Percentiles rank a stretch among this genome's conserved stretches.
These are phyloP conservation scores for Drosophila atripex DNA, from an alignment of 2,888 invertebrate genomes.

Conservation along the genomic window DNA sequence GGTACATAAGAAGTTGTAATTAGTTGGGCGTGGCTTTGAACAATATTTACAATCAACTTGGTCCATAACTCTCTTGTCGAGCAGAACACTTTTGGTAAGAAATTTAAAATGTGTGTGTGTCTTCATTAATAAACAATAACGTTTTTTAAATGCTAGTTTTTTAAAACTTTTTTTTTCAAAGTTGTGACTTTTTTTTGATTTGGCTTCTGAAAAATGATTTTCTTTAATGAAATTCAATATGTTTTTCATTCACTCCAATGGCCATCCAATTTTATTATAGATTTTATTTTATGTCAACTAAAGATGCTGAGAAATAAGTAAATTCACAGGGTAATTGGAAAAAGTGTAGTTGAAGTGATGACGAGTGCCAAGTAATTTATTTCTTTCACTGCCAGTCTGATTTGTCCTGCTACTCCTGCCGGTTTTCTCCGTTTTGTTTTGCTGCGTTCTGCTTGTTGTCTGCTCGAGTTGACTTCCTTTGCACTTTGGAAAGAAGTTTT, in stretches of 20 bases:
- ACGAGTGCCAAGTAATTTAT: constrained; percentile 52
- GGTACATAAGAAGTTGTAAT: constrained; percentile 49
- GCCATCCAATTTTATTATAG: background rate
- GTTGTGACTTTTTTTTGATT: background rate
- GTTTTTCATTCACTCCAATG: background rate
- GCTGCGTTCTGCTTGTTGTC: constrained; percentile 64
- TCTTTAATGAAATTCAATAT: background rate
- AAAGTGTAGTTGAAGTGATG: constrained; percentile 30
- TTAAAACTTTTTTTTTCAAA: background rate
- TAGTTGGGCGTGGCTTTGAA: constrained; percentile 53
- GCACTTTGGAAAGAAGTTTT: constrained; percentile 76
- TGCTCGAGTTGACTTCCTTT: constrained; percentile 77
- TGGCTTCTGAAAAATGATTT: background rate
- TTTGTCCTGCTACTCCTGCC: constrained; percentile 14
- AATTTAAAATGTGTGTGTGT: background rate
- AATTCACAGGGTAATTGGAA: constrained; percentile 1
- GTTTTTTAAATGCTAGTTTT: background rate
- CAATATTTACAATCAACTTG: constrained; percentile 42
- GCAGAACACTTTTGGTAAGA: background rate
- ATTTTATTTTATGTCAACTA: constrained; percentile 4
- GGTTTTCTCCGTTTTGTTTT: constrained; percentile 20
- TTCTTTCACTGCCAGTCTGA: constrained; percentile 40
- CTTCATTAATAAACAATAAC: background rate
- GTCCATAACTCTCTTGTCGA: constrained; percentile 27
- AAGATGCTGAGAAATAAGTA: background rate